Evolutionary conservation across 2,888 invertebrate species (phyloP), one percentile per base, ranked within the genome.

Genomic region (Nycteola revayana): DNA sequence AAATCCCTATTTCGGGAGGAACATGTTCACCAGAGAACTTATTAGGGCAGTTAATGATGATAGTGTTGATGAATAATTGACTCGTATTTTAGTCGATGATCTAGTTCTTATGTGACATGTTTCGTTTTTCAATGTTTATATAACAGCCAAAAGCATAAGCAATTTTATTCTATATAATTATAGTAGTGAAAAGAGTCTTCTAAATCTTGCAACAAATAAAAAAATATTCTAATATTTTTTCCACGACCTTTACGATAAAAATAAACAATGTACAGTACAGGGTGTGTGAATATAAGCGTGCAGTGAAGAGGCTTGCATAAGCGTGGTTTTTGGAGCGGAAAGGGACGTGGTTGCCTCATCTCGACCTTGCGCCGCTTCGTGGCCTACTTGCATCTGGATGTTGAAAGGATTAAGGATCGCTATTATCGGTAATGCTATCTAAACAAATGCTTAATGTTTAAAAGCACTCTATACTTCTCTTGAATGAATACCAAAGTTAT

Each of bases 321-420:
- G 62, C 51, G 71, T 44, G 62, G 69, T 86, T 83, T 87, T 84
- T 85, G 77, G 87, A 87, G 87, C 87, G 85, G 74, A 87, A 87
- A 86, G 78, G 83, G 76, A 77, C 79, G 59, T 30, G 61, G 71
- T 85, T 85, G 77, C 82, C 56, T 59, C 83, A 87, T 60, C 27
- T 44, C 49, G 77, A 85, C 85, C 84, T 85, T 86, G 84, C 53
- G 29, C 32, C 36, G 35, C 25, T 27, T 23, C 39, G 31, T 38
- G 43, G 54, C 54, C 55, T 47, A 55, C 58, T 48, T 48, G 37
- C 51, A 42, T 58, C 47, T 49, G 55, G 47, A 58, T 58, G 43
- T 47, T 58, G 46, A 42, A 35, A 32, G 34, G 34, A 38, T 31
- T 32, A 27, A 41, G 32, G 41, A 41, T 36, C 36, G 32, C 28